Conservation (phyloP, 2,888 invertebrate genomes). For the Aleiodes alternator region DNA sequence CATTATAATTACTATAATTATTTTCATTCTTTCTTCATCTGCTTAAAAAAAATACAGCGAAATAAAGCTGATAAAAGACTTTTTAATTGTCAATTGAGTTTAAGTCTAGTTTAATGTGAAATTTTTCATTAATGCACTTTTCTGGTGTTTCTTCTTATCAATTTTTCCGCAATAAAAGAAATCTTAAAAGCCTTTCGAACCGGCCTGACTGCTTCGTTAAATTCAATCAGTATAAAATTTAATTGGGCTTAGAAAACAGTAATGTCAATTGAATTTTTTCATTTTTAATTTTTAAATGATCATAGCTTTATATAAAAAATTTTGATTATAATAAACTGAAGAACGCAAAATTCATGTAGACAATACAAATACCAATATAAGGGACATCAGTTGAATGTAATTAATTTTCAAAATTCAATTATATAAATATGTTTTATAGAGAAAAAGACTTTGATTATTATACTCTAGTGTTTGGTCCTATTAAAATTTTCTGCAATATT, state of each 20-base stretch:
- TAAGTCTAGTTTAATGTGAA: slow-evolving; percentile 53
- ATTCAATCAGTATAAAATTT: background rate
- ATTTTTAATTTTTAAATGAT: background rate
- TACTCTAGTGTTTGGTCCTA: slow-evolving; percentile 46
- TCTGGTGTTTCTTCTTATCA: slow-evolving; percentile 3
- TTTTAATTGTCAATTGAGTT: slow-evolving; percentile 61
- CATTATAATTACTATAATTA: background rate
- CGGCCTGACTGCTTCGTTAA: too few species aligned
- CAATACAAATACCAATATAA: slow-evolving; percentile 43
- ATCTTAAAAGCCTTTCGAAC: background rate
- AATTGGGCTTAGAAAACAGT: slow-evolving; percentile 6
- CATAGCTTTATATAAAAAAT: slow-evolving; percentile 55
- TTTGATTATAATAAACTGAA: slow-evolving; percentile 67
- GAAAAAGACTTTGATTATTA: slow-evolving; percentile 52
- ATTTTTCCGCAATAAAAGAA: too few species aligned
- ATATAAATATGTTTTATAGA: slow-evolving; percentile 16
- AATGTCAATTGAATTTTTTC: background rate
- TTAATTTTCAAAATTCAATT: slow-evolving; percentile 38
- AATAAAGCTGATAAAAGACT: slow-evolving; percentile 66
- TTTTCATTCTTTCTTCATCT: slow-evolving; percentile 10
- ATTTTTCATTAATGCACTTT: slow-evolving; percentile 28
- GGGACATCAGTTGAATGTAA: slow-evolving; percentile 43
- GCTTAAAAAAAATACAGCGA: slow-evolving; percentile 59
- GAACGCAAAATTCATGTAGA: slow-evolving; percentile 64
- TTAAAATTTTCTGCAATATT: slow-evolving; percentile 52